Conservation (phyloP, 2,113 vertebrate species). For the Numida meleagris region DNA sequence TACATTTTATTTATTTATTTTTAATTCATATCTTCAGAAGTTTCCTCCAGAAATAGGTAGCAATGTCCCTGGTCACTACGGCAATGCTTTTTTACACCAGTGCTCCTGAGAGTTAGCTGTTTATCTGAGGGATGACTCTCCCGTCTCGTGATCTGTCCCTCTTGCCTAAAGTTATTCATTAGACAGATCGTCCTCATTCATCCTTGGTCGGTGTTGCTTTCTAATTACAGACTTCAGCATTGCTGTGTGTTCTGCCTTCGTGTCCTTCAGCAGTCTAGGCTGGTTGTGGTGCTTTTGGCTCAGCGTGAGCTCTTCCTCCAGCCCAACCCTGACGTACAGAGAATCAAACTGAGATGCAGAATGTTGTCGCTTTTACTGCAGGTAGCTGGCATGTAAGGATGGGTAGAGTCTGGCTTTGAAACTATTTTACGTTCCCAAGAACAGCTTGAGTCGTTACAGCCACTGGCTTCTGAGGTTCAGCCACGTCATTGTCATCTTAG, state of each 20-base stretch:
- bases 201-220: neutral
- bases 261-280: neutral
- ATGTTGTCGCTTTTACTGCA: neutral
- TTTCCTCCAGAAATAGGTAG: neutral
- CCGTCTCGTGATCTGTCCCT: neutral
- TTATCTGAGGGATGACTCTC: neutral
- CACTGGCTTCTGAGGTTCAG: neutral
- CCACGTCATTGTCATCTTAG: neutral
- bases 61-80: fast-evolving
- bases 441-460: neutral
- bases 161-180: neutral
- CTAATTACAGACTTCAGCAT: neutral
- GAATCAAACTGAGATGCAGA: neutral
- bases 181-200: neutral
- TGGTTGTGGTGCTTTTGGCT: neutral
- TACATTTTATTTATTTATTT: no score
- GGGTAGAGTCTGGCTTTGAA: neutral
- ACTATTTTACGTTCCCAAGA: neutral
- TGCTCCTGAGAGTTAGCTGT: no score
- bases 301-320: neutral
- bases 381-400: neutral
- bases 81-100: neutral
- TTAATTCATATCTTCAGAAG: neutral
- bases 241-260: neutral
- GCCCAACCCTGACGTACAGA: neutral